Conservation (phyloP, 2,888 invertebrate genomes). For the Eupithecia insigniata region DNA sequence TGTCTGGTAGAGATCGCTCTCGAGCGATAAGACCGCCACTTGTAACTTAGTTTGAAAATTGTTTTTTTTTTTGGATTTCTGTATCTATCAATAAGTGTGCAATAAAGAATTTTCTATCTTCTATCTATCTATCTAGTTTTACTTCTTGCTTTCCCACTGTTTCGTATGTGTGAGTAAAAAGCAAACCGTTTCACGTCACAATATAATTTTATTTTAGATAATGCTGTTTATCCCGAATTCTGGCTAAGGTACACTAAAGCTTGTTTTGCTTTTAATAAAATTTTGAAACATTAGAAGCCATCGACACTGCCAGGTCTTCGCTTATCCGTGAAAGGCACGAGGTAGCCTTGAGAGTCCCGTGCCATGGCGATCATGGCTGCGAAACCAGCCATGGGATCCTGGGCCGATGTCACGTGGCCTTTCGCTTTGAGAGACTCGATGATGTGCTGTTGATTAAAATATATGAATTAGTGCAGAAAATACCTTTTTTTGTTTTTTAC, state of each 20-base stretch:
- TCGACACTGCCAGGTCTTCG: slow-evolving; percentile 80
- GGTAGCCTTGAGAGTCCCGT: slow-evolving; percentile 70
- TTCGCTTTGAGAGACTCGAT: slow-evolving; percentile 72
- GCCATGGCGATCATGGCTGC: slow-evolving; percentile 85
- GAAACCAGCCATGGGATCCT: slow-evolving; percentile 84
- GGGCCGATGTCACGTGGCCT: slow-evolving; percentile 79
- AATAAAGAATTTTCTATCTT: no score
- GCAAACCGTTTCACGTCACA: not conserved
- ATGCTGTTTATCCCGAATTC: not conserved
- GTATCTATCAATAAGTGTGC: no score
- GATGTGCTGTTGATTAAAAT: slow-evolving; percentile 60
- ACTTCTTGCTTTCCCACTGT: not conserved
- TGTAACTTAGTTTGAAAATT: no score
- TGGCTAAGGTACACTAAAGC: not conserved
- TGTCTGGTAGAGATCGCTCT: no score
- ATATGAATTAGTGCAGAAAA: not conserved
- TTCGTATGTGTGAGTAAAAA: not conserved
- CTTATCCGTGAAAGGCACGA: slow-evolving; percentile 71
- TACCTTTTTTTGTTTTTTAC: no score
- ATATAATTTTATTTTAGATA: not conserved
- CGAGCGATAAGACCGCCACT: no score
- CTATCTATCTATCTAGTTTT: no score
- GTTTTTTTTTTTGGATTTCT: no score
- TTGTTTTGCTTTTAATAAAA: not conserved
- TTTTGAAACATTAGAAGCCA: slow-evolving; percentile 62